Evolutionary conservation across 2,797 vertebrate genomes (phyloP), one percentile per base, ranked within the genome.

Genomic region (Nasua narica): DNA sequence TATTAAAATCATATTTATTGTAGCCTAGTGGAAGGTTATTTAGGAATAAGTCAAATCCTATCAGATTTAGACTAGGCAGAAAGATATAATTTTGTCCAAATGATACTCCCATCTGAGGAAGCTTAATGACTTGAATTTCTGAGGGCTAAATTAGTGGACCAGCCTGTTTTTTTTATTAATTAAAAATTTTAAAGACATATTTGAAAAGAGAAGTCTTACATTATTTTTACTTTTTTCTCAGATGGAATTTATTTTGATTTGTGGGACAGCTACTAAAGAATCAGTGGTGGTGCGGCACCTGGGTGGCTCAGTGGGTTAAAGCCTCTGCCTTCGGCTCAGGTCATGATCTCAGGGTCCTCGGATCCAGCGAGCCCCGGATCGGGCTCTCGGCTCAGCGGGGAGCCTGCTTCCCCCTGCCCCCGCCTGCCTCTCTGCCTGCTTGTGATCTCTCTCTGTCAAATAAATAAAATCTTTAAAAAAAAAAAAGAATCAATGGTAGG

Each of bases 1-100:
- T 79, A 27, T 89, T 70, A 94, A n/a, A 81, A 87, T 94, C 83
- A 19, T 18, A 40, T 87, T 62, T 93, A 13, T 74, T 96, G 83
- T 76, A 54, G 18, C 60, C 16, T 37, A 65, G 32, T 72, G 7
- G 4, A 90, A 67, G 65, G 25, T 86, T 78, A 58, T 60, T 87
- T 84, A 60, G 21, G 54, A 79, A 23, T 90, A 90, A 54, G 43
- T 89, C 56, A 74, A 82, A 83, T 67, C 87, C 37, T 87, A 7
- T 69, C 35, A 92, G 60, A 67, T 67, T 87, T 87, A 92, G 21
- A 78, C 7, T 72, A 77, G 46, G 58, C 46, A 95, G 54, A 54
- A 43, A 84, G 23, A 46, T 91, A 40, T 10, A 87, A 2, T 87
- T 89, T 87, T 91, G 40, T 83, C 40, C 5, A 79, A 58, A 70